Evolutionary conservation across 2,113 vertebrate species (phyloP), one percentile per base, ranked within the genome.

Genomic region (Promerops cafer): DNA sequence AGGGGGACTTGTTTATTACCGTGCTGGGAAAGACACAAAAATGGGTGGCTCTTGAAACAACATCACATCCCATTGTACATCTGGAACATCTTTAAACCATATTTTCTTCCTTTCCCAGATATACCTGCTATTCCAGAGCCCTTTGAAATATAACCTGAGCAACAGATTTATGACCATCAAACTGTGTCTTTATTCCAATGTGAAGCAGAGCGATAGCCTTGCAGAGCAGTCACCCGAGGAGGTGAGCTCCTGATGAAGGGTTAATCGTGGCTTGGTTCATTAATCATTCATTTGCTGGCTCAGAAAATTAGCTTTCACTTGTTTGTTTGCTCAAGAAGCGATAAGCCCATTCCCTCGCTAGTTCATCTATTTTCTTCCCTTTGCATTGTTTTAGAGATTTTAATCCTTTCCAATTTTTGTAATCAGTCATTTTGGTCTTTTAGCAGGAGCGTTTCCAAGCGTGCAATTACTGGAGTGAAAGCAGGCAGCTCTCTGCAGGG

Each of bases 201-300:
- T 68, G 84, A 60, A 52, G n/a, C 54, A 82, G 88, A 83, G 76
- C 16, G 17, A 74, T 26, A 64, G 75, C 82, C 2, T 0, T 18
- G 76, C 68, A n/a, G 59, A 88, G 77, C 79, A 72, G 37, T 15
- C 89, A 79, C 45, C 33, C 35, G 0, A 72, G 63, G 80, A 92
- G 92, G 90, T 86, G 94, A 94, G 88, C 69, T 83, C 26, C 61
- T 69, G 90, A 65, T 11, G 56, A 95, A 94, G 91, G 89, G 93
- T 94, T 97, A 96, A 95, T 94, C 9, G 5, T 12, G 76, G 26
- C 28, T 22, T 70, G 83, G 11, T 95, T 95, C 96, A 95, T 96
- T 96, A 95, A 96, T 96, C 94, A 92, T 94, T 96, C 96, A 96
- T 90, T 90, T 89, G 94, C 90, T 92, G 89, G 80, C 94, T 97